phyloP scores from a whole-genome alignment of 2,113 vertebrate genomes.

The Megaleporinus macrocephalus region DNA sequence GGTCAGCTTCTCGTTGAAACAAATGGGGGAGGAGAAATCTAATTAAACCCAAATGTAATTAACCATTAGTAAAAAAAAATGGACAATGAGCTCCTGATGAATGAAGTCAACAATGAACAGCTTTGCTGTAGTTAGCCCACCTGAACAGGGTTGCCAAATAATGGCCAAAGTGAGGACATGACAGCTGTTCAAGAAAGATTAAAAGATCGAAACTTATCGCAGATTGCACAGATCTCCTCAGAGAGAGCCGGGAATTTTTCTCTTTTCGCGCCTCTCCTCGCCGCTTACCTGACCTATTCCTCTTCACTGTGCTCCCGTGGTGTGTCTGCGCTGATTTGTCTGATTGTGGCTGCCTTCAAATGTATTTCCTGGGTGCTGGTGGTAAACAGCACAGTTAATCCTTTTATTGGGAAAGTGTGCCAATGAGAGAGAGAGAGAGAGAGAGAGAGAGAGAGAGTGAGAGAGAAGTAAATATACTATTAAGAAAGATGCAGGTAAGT shows the following conservation, averaged over 20 bases:
- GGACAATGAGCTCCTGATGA: background rate
- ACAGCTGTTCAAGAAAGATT: conserved; percentile 6
- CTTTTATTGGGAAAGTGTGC: background rate
- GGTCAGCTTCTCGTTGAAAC: background rate
- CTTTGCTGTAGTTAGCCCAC: background rate
- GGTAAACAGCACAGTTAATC: conserved; percentile 12
- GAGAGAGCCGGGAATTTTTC: background rate
- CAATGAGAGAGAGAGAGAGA: background rate
- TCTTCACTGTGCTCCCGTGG: background rate
- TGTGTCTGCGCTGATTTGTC: background rate
- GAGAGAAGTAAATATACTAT: background rate
- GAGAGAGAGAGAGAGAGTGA: background rate
- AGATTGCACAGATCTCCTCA: background rate
- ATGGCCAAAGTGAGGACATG: background rate
- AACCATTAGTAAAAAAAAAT: background rate
- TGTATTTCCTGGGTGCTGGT: background rate
- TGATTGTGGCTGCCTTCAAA: background rate
- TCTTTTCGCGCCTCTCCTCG: background rate
- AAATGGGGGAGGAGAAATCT: background rate
- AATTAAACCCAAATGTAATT: background rate
- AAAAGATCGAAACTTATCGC: background rate
- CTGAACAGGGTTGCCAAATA: background rate
- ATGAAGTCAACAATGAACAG: background rate
- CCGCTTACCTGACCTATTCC: background rate
- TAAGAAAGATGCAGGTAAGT: background rate